A percentile compares a stretch with the other conserved stretches of the same genome.
Conservation (phyloP, 2,888 invertebrate species). For the Tipula lateralis region DNA sequence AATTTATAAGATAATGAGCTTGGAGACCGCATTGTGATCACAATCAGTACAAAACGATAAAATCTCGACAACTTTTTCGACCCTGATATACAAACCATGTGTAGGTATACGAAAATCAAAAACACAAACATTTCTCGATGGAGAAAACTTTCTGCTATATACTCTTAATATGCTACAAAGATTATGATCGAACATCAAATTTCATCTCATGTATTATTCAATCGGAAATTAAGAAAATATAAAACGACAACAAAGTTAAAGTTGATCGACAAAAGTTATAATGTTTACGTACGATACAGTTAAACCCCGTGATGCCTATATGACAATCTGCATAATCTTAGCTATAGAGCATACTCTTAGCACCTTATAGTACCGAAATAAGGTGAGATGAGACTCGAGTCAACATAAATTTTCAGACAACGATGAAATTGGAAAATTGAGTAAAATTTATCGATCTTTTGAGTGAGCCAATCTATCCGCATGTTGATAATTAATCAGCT, state of each 20-base stretch:
- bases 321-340: no score
- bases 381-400: no score
- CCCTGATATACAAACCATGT: background rate
- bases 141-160: background rate
- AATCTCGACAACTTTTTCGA: background rate
- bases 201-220: background rate
- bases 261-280: background rate
- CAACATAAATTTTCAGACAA: background rate
- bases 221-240: background rate
- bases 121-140: background rate
- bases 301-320: background rate
- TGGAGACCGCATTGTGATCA: background rate
- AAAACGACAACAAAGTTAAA: no score
- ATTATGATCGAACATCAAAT: background rate
- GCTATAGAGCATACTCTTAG: no score
- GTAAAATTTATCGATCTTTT: background rate
- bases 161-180: background rate
- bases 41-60: background rate
- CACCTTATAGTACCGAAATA: no score
- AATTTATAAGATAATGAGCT: background rate
- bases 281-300: background rate
- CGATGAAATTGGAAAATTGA: background rate
- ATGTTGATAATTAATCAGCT: background rate
- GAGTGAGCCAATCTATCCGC: background rate
- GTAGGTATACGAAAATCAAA: background rate